phyloP scores from a whole-genome alignment of 2,888 invertebrate genomes.

The Stenoptilia bipunctidactyla region DNA sequence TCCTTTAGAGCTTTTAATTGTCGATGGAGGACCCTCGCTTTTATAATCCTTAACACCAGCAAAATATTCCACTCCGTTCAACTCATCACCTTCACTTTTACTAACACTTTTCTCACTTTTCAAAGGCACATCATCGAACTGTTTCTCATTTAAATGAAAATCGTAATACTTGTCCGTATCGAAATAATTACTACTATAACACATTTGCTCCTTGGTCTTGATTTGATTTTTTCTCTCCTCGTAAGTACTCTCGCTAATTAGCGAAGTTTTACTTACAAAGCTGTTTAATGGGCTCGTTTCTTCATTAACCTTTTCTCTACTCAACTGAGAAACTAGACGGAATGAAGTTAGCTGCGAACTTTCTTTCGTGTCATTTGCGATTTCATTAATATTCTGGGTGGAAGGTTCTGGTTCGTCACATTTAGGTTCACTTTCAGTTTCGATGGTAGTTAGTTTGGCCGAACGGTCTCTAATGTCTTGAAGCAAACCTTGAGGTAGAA shows the following conservation, averaged over 20 bases:
- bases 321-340: conserved; percentile 63
- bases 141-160: conserved; percentile 85
- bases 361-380: conserved; percentile 59
- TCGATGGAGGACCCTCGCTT: conserved; percentile 74
- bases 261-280: conserved; percentile 37
- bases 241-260: conserved; percentile 77
- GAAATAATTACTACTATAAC: conserved; percentile 71
- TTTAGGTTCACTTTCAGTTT: conserved; percentile 39
- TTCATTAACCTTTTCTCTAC: conserved; percentile 40
- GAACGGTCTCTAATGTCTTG: conserved; percentile 79
- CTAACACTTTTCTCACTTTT: conserved; percentile 50
- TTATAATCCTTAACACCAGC: conserved; percentile 84
- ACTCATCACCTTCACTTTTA: conserved; percentile 52
- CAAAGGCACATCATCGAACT: conserved; percentile 55
- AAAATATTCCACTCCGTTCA: conserved; percentile 76
- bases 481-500: conserved; percentile 76
- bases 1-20: conserved; percentile 91
- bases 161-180: conserved; percentile 85
- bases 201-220: conserved; percentile 50
- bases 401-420: conserved; percentile 37
- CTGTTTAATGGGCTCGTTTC: conserved; percentile 34
- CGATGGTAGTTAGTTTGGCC: conserved; percentile 57
- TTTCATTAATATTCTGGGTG: conserved; percentile 59
- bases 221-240: conserved; percentile 73
- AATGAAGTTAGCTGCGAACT: conserved; percentile 63